phyloP scores from a whole-genome alignment of 2,113 vertebrate genomes.

The Xenopus laevis region DNA sequence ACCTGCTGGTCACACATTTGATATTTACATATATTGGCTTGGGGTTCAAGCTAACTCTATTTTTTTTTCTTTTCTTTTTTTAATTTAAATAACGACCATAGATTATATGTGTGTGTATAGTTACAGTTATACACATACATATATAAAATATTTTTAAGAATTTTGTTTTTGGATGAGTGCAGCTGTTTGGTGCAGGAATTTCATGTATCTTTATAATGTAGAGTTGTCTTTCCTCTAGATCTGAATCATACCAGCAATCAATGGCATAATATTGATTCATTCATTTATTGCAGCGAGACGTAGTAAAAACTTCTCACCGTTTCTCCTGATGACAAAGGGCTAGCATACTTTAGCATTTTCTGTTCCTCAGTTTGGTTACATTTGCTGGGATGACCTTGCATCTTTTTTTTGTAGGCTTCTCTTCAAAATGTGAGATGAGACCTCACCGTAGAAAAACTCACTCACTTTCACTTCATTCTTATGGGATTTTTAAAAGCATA shows the following conservation, averaged over 20 bases:
- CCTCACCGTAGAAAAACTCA: no score
- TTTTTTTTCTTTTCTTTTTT: slow-evolving; percentile 59
- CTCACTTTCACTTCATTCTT: no score
- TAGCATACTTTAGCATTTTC: background rate
- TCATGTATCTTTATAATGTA: slow-evolving; percentile 35
- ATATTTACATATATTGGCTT: slow-evolving; percentile 80
- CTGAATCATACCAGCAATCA: slow-evolving; percentile 60
- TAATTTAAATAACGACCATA: slow-evolving; percentile 79
- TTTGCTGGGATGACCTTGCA: no score
- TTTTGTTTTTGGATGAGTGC: slow-evolving; percentile 69
- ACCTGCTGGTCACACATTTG: slow-evolving; percentile 82
- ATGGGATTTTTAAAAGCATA: no score
- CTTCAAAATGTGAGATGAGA: no score
- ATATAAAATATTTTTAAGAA: slow-evolving; percentile 76
- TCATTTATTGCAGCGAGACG: no score
- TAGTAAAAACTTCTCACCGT: slow-evolving; percentile 4
- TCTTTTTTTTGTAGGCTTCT: no score
- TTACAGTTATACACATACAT: slow-evolving; percentile 76
- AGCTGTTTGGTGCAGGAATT: slow-evolving; percentile 59
- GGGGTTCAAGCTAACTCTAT: slow-evolving; percentile 71
- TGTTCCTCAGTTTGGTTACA: no score
- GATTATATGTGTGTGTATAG: slow-evolving; percentile 71
- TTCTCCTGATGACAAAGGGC: slow-evolving; percentile 45
- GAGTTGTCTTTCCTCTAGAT: slow-evolving; percentile 46
- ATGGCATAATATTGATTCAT: slow-evolving; percentile 11